Percentiles rank a stretch among this genome's conserved stretches.
Evolutionary conservation across 1,140 invertebrate genomes (phyloP).

Genomic region (Sesamia nonagrioides): DNA sequence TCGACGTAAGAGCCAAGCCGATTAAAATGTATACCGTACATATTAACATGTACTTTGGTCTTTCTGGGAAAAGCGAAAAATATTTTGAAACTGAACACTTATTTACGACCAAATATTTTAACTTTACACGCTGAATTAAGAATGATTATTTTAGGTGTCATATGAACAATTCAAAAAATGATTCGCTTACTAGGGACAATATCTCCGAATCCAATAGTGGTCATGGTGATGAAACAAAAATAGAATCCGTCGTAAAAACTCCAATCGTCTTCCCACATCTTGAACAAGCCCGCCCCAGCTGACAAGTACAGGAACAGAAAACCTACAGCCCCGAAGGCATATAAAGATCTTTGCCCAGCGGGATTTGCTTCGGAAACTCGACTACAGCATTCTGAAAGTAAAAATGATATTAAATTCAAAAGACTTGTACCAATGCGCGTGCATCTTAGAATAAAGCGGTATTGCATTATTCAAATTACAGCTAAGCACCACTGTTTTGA

Average conservation of each 20-base stretch:
- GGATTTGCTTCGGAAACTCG: constrained; percentile 77
- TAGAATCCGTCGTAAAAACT: constrained; percentile 97
- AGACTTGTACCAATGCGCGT: constrained; percentile 2
- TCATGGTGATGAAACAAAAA: constrained; percentile 98
- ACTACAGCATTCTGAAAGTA: constrained; percentile 76
- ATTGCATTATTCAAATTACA: not conserved
- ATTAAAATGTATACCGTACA: constrained; percentile 97
- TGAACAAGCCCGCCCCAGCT: constrained; percentile 92
- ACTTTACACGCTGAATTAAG: not conserved
- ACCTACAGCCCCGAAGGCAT: constrained; percentile 91
- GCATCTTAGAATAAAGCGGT: not conserved
- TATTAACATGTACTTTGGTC: constrained; percentile 95
- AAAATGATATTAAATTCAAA: not conserved
- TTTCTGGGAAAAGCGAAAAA: constrained; percentile 88
- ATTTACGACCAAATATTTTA: not conserved
- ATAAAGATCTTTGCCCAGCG: constrained; percentile 88
- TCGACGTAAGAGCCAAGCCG: constrained; percentile 97
- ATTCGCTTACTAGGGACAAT: constrained; percentile 94
- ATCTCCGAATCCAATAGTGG: constrained; percentile 97
- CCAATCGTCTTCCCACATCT: constrained; percentile 95
- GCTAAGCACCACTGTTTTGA: too few species aligned
- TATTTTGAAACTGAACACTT: not conserved
- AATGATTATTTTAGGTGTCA: not conserved
- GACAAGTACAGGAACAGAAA: constrained; percentile 93
- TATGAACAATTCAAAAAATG: not conserved